Conservation (phyloP, 2,797 vertebrate genomes). For the Clarias pachynema region DNA sequence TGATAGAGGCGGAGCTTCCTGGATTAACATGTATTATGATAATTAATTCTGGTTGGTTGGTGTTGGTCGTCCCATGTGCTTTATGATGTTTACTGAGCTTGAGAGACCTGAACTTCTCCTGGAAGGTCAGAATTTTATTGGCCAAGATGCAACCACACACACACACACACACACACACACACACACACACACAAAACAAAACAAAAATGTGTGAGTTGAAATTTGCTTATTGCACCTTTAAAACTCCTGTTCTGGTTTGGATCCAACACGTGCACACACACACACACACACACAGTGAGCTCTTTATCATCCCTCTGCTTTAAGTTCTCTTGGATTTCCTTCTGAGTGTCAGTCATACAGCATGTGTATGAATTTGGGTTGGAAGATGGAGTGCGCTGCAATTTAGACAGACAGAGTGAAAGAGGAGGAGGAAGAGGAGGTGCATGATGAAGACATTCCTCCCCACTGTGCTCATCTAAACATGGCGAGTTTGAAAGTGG, state of each 20-base stretch:
- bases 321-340: not conserved
- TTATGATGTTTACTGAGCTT: too few relatives aligned
- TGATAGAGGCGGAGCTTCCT: not conserved
- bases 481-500: constrained; percentile 76
- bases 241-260: constrained; percentile 6
- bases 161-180: too few relatives aligned
- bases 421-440: constrained; percentile 47
- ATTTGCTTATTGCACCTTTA: not conserved
- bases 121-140: not conserved
- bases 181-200: not conserved
- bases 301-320: not conserved
- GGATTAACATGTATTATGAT: not conserved
- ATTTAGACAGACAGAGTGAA: not conserved
- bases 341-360: not conserved
- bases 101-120: not conserved
- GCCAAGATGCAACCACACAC: not conserved
- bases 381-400: not conserved
- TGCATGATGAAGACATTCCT: constrained; percentile 76
- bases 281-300: not conserved
- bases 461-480: constrained; percentile 78
- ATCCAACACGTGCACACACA: not conserved
- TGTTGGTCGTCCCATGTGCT: not conserved
- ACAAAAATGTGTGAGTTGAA: not conserved
- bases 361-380: not conserved
- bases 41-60: not conserved